Conservation (phyloP, 2,113 vertebrate species). For the Glaucidium brasilianum region DNA sequence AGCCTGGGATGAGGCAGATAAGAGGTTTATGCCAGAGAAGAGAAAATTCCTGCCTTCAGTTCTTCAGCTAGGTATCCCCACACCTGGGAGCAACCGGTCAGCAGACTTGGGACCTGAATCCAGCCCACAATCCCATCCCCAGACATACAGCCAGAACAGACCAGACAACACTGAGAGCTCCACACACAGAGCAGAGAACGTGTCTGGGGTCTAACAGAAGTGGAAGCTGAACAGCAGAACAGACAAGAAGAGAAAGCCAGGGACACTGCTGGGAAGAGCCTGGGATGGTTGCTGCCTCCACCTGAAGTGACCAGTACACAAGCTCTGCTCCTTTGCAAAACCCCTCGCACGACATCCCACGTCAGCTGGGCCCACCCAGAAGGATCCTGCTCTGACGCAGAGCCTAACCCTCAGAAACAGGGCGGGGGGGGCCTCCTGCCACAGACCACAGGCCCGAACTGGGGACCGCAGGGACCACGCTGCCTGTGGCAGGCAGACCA, state of each 20-base stretch:
- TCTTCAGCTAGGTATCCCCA: conserved; percentile 1
- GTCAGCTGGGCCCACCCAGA: neutral
- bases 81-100: neutral
- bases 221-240: conserved; percentile 31
- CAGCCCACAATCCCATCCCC: conserved; percentile 12
- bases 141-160: neutral
- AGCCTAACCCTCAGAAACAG: neutral
- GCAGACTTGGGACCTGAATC: neutral
- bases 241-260: conserved; percentile 46
- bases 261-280: conserved; percentile 30
- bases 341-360: neutral
- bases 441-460: neutral
- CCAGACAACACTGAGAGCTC: conserved; percentile 45
- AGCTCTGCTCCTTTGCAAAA: neutral
- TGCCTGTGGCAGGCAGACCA: neutral
- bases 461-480: neutral
- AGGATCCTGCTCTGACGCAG: neutral
- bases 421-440: neutral
- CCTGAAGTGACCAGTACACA: neutral
- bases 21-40: conserved; percentile 51
- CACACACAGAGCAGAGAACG: conserved; percentile 25
- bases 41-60: conserved; percentile 23
- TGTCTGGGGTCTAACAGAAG: conserved; percentile 2
- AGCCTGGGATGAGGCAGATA: conserved; percentile 45
- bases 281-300: neutral